Percentiles rank a stretch among this genome's conserved stretches.
phyloP scores from a whole-genome alignment of 2,797 vertebrate species.

The Sparus aurata region DNA sequence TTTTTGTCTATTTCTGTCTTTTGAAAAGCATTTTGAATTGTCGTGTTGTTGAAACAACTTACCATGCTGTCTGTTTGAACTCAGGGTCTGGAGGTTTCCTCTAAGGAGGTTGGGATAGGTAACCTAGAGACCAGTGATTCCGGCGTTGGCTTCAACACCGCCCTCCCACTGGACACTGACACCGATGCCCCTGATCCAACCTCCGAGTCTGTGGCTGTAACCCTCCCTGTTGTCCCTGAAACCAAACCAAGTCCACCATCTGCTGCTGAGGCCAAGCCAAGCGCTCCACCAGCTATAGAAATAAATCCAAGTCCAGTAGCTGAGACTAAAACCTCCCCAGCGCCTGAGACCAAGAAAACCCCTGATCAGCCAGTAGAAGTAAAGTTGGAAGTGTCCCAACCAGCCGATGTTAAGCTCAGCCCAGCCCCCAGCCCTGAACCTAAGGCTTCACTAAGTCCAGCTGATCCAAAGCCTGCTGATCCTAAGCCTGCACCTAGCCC shows the following conservation, averaged over 20 bases:
- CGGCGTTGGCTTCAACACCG: constrained; percentile 88
- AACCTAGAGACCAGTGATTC: constrained; percentile 89
- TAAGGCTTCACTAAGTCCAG: constrained; percentile 62
- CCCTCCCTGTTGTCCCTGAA: constrained; percentile 71
- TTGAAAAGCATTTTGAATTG: constrained; percentile 15
- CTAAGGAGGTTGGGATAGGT: constrained; percentile 84
- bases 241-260: constrained; percentile 62
- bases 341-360: constrained; percentile 65
- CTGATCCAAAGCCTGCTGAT: constrained; percentile 74
- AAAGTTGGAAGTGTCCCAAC: constrained; percentile 71
- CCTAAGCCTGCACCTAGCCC: constrained; percentile 72
- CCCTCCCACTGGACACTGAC: constrained; percentile 88
- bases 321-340: constrained; percentile 66
- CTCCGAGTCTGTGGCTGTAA: constrained; percentile 78
- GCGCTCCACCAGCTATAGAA: constrained; percentile 63
- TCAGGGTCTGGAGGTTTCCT: constrained; percentile 88
- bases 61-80: constrained; percentile 43
- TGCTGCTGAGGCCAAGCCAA: constrained; percentile 65
- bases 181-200: constrained; percentile 83
- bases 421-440: constrained; percentile 76
- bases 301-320: constrained; percentile 60
- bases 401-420: constrained; percentile 76
- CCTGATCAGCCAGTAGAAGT: constrained; percentile 61
- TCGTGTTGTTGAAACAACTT: constrained; percentile 3
- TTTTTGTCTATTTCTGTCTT: constrained; percentile 13